phyloP scores from a whole-genome alignment of 2,888 invertebrate species.

The Polia nebulosa region DNA sequence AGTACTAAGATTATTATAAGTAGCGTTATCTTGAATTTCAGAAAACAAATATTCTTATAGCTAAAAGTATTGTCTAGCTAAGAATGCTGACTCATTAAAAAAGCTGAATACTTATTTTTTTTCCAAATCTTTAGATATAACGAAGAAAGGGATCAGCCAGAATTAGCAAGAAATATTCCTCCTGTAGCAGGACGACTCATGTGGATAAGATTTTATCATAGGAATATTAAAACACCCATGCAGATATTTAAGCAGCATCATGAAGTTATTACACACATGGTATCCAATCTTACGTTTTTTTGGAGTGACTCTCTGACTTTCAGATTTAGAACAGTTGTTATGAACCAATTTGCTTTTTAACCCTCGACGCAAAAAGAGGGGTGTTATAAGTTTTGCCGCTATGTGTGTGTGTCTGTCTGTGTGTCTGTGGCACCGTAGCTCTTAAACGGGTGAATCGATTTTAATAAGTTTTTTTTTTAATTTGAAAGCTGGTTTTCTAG shows the following conservation, averaged over 20 bases:
- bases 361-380: no score
- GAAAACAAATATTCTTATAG: no score
- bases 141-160: slow-evolving; percentile 94
- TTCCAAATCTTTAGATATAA: slow-evolving; percentile 91
- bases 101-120: neutral
- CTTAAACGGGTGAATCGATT: no score
- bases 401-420: no score
- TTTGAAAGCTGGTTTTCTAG: no score
- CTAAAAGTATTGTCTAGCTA: no score
- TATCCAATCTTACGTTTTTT: neutral
- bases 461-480: no score
- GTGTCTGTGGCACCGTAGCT: no score
- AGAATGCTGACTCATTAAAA: no score
- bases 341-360: neutral
- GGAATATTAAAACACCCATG: slow-evolving; percentile 95
- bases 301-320: neutral
- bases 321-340: neutral
- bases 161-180: slow-evolving; percentile 94
- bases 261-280: slow-evolving; percentile 88
- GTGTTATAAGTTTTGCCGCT: no score
- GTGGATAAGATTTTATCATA: slow-evolving; percentile 95
- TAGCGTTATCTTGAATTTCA: neutral
- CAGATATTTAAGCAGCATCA: slow-evolving; percentile 85
- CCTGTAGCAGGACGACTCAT: slow-evolving; percentile 95
- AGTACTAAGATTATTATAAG: no score